phyloP scores from a whole-genome alignment of 2,888 invertebrate species.

The Macaria notata region DNA sequence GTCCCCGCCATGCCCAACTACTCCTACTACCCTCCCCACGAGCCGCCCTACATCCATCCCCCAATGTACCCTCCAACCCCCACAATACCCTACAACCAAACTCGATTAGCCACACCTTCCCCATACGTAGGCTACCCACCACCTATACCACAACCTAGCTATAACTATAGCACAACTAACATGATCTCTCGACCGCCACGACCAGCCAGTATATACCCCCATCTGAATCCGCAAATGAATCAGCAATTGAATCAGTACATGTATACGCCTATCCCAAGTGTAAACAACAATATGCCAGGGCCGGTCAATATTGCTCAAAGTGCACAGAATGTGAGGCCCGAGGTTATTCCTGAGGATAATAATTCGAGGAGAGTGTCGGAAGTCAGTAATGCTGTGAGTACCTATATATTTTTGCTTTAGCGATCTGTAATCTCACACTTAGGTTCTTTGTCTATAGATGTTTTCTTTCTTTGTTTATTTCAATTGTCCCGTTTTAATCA shows the following conservation, averaged over 20 bases:
- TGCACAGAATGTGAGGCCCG: conserved; percentile 24
- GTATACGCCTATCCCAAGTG: conserved; percentile 44
- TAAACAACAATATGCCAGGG: conserved; percentile 12
- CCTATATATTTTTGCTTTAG: not conserved
- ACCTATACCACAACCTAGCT: conserved; percentile 37
- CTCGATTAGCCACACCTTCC: conserved; percentile 63
- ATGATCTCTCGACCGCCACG: conserved; percentile 66
- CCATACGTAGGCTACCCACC: conserved; percentile 57
- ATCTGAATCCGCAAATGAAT: conserved; percentile 41
- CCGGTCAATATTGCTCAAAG: conserved; percentile 6
- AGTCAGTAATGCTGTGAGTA: conserved; percentile 46
- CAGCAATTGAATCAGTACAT: conserved; percentile 55
- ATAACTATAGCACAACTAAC: conserved; percentile 70
- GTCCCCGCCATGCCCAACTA: conserved; percentile 43
- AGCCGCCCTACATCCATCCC: conserved; percentile 44
- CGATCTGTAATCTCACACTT: too few species aligned
- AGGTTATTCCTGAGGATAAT: conserved; percentile 51
- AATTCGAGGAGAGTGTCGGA: conserved; percentile 61
- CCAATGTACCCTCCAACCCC: conserved; percentile 51
- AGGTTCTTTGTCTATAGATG: too few species aligned
- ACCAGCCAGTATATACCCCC: conserved; percentile 60
- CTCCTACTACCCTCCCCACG: conserved; percentile 51
- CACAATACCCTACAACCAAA: conserved; percentile 59
- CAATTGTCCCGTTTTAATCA: too few species aligned
- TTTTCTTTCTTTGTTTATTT: too few species aligned